A percentile compares a stretch with the other conserved stretches of the same genome.
phyloP scores from a whole-genome alignment of 1,140 invertebrate species.

The Cyclargus thomasi region DNA sequence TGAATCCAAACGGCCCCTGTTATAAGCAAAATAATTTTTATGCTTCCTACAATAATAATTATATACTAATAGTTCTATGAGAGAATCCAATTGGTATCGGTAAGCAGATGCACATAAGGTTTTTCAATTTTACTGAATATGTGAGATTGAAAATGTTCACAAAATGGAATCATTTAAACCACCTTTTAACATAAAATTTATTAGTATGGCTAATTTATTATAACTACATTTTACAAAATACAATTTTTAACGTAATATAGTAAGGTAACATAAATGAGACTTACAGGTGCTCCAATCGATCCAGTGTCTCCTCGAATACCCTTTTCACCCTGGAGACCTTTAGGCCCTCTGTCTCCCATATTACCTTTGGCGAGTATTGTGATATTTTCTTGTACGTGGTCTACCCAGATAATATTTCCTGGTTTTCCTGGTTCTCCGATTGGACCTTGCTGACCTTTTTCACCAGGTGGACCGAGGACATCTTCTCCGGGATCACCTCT shows the following conservation, averaged over 20 bases:
- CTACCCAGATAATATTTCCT: conserved; percentile 32
- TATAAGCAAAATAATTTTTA: conserved; percentile 19
- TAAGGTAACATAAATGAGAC: conserved; percentile 28
- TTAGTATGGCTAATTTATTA: too few relatives aligned
- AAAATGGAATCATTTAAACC: too few relatives aligned
- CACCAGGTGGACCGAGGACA: conserved; percentile 75
- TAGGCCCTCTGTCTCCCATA: conserved; percentile 31
- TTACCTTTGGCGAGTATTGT: conserved; percentile 60
- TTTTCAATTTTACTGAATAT: too few relatives aligned
- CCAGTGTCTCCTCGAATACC: conserved; percentile 76
- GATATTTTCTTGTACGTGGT: conserved; percentile 39
- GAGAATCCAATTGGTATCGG: too few relatives aligned
- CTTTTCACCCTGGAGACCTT: conserved; percentile 65
- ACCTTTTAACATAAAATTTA: too few relatives aligned
- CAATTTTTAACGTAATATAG: neutral
- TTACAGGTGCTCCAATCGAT: conserved; percentile 72
- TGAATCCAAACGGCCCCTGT: conserved; percentile 62
- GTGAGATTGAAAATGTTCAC: too few relatives aligned
- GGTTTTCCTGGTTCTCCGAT: conserved; percentile 59
- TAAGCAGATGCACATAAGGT: too few relatives aligned
- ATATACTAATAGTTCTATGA: too few relatives aligned
- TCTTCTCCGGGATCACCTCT: conserved; percentile 76
- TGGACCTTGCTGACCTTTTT: conserved; percentile 75
- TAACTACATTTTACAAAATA: neutral
- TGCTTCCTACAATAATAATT: neutral